Evolutionary conservation across 2,888 invertebrate species (phyloP).

Genomic region (Leuctra nigra): DNA sequence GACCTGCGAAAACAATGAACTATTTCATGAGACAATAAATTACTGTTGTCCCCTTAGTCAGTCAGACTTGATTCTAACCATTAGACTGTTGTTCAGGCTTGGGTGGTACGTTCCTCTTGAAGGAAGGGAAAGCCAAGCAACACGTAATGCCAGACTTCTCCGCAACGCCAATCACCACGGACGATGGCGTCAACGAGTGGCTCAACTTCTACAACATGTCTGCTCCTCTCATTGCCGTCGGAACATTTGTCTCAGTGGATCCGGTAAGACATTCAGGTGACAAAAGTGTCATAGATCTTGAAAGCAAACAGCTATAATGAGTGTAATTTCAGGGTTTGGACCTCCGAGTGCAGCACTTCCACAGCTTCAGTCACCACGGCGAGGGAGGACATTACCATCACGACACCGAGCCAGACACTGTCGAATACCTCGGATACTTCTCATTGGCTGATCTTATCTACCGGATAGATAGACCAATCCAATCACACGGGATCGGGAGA

Average conservation of each 20-base stretch:
- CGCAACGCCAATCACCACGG: constrained; percentile 57
- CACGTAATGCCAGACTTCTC: constrained; percentile 98
- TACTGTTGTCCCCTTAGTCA: too few species aligned
- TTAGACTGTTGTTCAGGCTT: constrained; percentile 49
- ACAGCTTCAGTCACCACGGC: constrained; percentile 76
- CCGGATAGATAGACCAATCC: constrained; percentile 65
- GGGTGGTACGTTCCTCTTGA: constrained; percentile 83
- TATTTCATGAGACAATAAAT: too few species aligned
- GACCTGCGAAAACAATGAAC: too few species aligned
- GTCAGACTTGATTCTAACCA: neutral
- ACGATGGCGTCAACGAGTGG: constrained; percentile 77
- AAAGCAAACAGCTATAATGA: neutral
- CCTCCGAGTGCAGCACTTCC: constrained; percentile 92
- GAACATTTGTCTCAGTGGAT: constrained; percentile 80
- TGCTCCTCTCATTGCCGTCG: constrained; percentile 81
- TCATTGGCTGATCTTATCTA: constrained; percentile 64
- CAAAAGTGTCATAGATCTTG: neutral
- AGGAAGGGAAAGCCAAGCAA: constrained; percentile 74
- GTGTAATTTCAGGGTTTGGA: constrained; percentile 62
- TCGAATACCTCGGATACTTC: constrained; percentile 87
- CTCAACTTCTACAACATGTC: constrained; percentile 85
- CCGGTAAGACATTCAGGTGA: constrained; percentile 48
- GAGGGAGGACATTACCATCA: constrained; percentile 96
- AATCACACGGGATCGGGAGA: constrained; percentile 62
- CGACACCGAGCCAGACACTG: constrained; percentile 84